These are phyloP conservation scores for Smittia aterrima DNA, from an alignment of 2,888 invertebrate genomes.

Conservation along the genomic window DNA sequence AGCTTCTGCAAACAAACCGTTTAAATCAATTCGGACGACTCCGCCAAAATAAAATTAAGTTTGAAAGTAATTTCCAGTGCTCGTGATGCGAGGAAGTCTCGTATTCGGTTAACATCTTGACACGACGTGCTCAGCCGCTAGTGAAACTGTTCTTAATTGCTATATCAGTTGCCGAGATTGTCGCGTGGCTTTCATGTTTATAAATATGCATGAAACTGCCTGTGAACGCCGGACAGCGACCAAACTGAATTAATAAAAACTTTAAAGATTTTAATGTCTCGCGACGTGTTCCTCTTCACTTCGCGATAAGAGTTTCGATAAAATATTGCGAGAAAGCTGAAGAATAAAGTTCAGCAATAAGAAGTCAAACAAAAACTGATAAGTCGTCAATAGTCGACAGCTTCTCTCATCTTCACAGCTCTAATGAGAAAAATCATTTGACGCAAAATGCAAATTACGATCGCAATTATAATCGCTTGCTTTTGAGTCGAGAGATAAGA, in stretches of 20 bases:
- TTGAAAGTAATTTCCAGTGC: neutral
- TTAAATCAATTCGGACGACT: neutral
- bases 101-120: neutral
- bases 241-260: neutral
- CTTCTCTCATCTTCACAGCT: neutral
- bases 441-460: neutral
- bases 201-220: neutral
- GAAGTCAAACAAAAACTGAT: too few species aligned
- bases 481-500: neutral
- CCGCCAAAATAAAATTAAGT: neutral
- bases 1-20: conserved; percentile 1
- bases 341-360: neutral
- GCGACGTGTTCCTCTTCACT: neutral
- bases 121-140: neutral
- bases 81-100: neutral
- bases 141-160: conserved; percentile 38
- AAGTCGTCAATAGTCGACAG: too few species aligned
- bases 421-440: neutral
- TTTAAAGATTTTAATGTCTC: conserved; percentile 3
- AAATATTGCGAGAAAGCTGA: neutral
- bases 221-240: neutral
- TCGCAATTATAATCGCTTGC: neutral
- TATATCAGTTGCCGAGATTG: conserved; percentile 26
- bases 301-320: neutral
- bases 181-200: conserved; percentile 31